Evolutionary conservation across 2,888 invertebrate genomes (phyloP).

Genomic region (Opisthograptis luteolata): DNA sequence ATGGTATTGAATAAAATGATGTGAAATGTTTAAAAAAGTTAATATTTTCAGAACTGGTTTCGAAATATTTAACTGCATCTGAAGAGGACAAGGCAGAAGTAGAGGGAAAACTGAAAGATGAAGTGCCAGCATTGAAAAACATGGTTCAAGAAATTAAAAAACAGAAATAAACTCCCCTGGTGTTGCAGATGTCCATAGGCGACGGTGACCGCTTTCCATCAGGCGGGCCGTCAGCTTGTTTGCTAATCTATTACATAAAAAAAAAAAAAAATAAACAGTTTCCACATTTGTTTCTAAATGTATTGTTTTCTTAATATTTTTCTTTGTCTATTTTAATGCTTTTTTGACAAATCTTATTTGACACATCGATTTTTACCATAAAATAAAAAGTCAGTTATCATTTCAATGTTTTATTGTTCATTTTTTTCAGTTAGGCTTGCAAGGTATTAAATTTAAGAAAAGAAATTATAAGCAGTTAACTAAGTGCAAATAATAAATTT

Average conservation of each 20-base stretch:
- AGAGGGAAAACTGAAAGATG: conserved; percentile 62
- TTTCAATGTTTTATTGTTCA: conserved; percentile 4
- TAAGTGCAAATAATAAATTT: conserved; percentile 13
- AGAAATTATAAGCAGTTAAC: conserved; percentile 20
- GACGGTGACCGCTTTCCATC: too few relatives aligned
- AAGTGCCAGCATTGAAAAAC: conserved; percentile 63
- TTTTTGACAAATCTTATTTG: too few relatives aligned
- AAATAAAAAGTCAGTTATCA: too few relatives aligned
- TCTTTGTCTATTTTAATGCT: too few relatives aligned
- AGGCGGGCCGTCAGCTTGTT: too few relatives aligned
- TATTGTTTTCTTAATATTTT: too few relatives aligned
- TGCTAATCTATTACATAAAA: too few relatives aligned
- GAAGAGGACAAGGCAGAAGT: conserved; percentile 62
- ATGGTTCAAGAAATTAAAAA: conserved; percentile 73
- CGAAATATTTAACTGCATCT: conserved; percentile 66
- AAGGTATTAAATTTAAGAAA: conserved; percentile 5
- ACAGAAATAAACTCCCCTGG: conserved; percentile 66
- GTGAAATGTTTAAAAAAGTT: conserved; percentile 1
- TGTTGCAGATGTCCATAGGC: too few relatives aligned
- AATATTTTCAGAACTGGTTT: conserved; percentile 64
- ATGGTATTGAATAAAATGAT: neutral
- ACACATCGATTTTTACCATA: too few relatives aligned
- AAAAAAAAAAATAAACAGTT: too few relatives aligned
- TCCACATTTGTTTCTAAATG: too few relatives aligned
- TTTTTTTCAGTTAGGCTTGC: conserved; percentile 13